Conservation (phyloP, 2,888 invertebrate genomes). For the Argyresthia goedartella region DNA sequence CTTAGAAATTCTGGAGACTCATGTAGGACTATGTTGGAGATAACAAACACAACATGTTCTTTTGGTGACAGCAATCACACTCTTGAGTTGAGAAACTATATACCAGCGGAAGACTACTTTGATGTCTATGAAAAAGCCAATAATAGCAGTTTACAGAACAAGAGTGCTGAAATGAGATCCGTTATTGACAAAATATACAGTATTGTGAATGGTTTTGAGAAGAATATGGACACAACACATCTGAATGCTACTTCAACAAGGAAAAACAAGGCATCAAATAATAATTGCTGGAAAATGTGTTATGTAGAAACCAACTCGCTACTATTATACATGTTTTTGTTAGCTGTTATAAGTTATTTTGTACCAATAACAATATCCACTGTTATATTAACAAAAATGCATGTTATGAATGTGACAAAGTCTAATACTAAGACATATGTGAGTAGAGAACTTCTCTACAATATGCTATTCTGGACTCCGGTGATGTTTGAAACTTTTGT, state of each 20-base stretch:
- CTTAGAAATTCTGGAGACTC: constrained; percentile 23
- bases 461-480: constrained; percentile 57
- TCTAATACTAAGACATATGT: constrained; percentile 40
- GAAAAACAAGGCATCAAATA: constrained; percentile 23
- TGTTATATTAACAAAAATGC: constrained; percentile 50
- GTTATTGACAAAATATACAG: constrained; percentile 41
- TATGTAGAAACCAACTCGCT: constrained; percentile 45
- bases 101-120: constrained; percentile 30
- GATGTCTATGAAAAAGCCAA: constrained; percentile 29
- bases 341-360: constrained; percentile 47
- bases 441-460: constrained; percentile 49
- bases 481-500: constrained; percentile 57
- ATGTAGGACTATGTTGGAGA: constrained; percentile 44
- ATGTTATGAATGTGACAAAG: constrained; percentile 38
- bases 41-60: constrained; percentile 30
- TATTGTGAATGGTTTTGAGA: constrained; percentile 36
- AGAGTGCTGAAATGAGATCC: constrained; percentile 24
- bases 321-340: constrained; percentile 43
- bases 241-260: constrained; percentile 27
- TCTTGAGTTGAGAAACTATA: constrained; percentile 27
- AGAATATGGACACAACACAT: constrained; percentile 17
- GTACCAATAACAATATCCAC: constrained; percentile 55
- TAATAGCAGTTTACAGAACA: constrained; percentile 18
- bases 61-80: constrained; percentile 18
- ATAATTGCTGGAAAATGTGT: constrained; percentile 48